Conservation (phyloP, 2,888 invertebrate genomes). For the Icerya purchasi region DNA sequence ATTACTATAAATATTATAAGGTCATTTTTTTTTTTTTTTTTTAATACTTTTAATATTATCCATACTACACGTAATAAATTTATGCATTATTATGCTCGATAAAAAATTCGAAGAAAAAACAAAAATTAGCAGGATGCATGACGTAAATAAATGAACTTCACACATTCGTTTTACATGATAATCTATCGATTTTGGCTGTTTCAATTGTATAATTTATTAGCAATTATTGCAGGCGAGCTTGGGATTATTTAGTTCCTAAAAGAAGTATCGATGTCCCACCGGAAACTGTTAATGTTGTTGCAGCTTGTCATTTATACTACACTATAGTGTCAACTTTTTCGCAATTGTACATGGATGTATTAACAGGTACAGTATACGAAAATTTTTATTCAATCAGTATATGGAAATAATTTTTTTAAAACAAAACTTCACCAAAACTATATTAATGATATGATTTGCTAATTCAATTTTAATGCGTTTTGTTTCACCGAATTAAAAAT, state of each 20-base stretch:
- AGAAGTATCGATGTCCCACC: background rate
- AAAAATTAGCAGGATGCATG: too few relatives aligned
- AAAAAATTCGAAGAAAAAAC: too few relatives aligned
- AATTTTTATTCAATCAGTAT: background rate
- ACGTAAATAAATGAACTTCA: too few relatives aligned
- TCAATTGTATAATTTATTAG: too few relatives aligned
- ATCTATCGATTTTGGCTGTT: too few relatives aligned
- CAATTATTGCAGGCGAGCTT: background rate
- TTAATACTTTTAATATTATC: too few relatives aligned
- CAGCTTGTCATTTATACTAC: conserved; percentile 80
- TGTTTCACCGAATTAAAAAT: background rate
- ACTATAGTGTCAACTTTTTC: conserved; percentile 72
- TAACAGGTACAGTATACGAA: conserved; percentile 44
- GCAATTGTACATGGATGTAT: conserved; percentile 74
- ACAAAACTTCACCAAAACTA: background rate
- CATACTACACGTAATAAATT: too few relatives aligned
- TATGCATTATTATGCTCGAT: too few relatives aligned
- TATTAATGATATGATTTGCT: background rate
- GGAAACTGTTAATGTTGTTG: conserved; percentile 30
- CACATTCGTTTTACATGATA: too few relatives aligned
- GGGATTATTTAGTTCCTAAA: background rate
- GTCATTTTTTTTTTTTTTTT: too few relatives aligned
- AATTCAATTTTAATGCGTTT: background rate
- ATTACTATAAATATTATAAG: too few relatives aligned
- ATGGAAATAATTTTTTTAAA: background rate